A percentile compares a stretch with the other conserved stretches of the same genome.
These are phyloP conservation scores for Phthorimaea operculella DNA, from an alignment of 1,140 invertebrate species.

Conservation along the genomic window DNA sequence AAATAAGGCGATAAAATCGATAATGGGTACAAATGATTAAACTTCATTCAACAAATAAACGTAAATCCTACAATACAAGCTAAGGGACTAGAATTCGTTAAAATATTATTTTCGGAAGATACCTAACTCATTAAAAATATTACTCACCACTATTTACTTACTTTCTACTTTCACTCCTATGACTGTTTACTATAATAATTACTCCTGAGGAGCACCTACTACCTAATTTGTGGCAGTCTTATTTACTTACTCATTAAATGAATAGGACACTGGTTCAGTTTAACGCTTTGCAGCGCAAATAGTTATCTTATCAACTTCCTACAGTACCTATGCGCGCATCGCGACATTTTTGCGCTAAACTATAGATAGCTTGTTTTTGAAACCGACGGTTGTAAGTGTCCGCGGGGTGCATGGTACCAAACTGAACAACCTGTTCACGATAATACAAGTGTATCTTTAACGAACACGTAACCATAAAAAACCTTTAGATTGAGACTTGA, in stretches of 20 bases:
- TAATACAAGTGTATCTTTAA: too few relatives aligned
- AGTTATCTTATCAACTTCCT: conserved; percentile 25
- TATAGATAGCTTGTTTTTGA: too few relatives aligned
- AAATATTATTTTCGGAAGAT: neutral
- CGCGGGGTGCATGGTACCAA: too few relatives aligned
- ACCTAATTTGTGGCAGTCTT: conserved; percentile 37
- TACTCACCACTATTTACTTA: conserved; percentile 24
- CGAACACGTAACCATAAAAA: too few relatives aligned
- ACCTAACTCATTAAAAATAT: conserved; percentile 7
- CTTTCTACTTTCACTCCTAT: conserved; percentile 37
- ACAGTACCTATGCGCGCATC: too few relatives aligned
- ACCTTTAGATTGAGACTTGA: too few relatives aligned
- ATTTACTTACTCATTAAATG: conserved; percentile 7
- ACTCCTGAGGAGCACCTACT: conserved; percentile 21
- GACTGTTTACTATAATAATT: conserved; percentile 20
- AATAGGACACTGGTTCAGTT: conserved; percentile 10
- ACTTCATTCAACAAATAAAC: too few relatives aligned
- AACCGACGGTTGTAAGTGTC: too few relatives aligned
- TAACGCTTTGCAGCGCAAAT: conserved; percentile 20
- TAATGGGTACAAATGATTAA: too few relatives aligned
- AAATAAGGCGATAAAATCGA: too few relatives aligned
- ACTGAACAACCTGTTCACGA: too few relatives aligned
- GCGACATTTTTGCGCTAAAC: too few relatives aligned
- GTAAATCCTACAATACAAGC: neutral
- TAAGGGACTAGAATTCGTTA: conserved; percentile 14